Percentiles rank a stretch among this genome's conserved stretches.
phyloP scores from a whole-genome alignment of 1,140 invertebrate genomes.

The Amyelois transitella region DNA sequence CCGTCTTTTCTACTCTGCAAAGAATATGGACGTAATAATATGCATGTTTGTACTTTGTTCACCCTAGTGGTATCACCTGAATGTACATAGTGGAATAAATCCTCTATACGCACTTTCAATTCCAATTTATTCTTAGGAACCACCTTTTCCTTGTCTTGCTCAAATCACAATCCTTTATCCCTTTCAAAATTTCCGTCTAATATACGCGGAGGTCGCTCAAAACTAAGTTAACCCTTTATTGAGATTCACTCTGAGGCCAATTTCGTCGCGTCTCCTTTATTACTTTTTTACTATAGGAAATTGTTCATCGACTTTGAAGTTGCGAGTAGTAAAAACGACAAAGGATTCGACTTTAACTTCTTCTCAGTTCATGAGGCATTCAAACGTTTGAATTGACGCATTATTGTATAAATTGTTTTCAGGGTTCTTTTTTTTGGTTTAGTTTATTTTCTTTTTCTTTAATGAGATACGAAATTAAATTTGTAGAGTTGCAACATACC shows the following conservation, averaged over 20 bases:
- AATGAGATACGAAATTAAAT: no score
- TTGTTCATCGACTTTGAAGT: conserved; percentile 23
- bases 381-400: not conserved
- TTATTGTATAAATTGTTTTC: not conserved
- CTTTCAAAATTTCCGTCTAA: conserved; percentile 18
- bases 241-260: conserved; percentile 51
- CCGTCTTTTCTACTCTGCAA: no score
- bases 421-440: not conserved
- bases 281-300: conserved; percentile 41
- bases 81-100: no score
- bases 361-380: conserved; percentile 14
- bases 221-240: conserved; percentile 46
- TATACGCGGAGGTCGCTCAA: conserved; percentile 34
- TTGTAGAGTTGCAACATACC: no score
- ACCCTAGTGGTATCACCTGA: no score
- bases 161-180: conserved; percentile 37
- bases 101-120: conserved; percentile 36
- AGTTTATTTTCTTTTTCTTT: no score
- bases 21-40: no score
- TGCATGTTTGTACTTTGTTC: no score
- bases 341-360: conserved; percentile 9
- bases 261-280: conserved; percentile 32
- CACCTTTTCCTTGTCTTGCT: conserved; percentile 64
- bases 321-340: conserved; percentile 13
- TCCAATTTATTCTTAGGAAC: conserved; percentile 63